Evolutionary conservation across 2,113 vertebrate species (phyloP).

Genomic region (Dinomys branickii): DNA sequence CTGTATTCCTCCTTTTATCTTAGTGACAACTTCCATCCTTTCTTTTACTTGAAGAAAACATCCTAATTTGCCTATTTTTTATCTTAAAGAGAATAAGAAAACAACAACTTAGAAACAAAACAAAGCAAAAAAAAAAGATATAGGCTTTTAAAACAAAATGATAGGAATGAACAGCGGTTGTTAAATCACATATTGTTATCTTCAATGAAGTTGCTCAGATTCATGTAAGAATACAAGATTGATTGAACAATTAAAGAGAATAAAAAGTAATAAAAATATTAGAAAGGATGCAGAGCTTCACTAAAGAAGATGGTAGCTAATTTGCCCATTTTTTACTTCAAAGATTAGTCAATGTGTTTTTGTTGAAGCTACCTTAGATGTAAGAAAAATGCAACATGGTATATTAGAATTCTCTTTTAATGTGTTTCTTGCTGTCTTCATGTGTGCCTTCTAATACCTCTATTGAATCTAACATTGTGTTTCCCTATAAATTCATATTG

Average conservation of each 20-base stretch:
- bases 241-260: too few relatives aligned
- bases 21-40: not conserved
- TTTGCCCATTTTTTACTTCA: conserved; percentile 16
- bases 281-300: too few relatives aligned
- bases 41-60: not conserved
- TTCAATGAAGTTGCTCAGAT: too few relatives aligned
- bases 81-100: too few relatives aligned
- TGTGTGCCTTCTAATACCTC: not conserved
- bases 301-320: not conserved
- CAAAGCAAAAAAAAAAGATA: too few relatives aligned
- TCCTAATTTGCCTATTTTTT: not conserved
- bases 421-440: not conserved
- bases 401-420: not conserved
- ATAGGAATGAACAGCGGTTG: too few relatives aligned
- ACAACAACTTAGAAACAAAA: too few relatives aligned
- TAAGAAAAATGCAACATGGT: not conserved
- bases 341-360: not conserved
- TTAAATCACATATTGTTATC: too few relatives aligned
- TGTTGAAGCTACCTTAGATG: not conserved
- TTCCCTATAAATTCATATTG: not conserved
- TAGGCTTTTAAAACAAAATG: too few relatives aligned
- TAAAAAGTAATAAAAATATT: too few relatives aligned
- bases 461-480: not conserved
- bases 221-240: too few relatives aligned
- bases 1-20: conserved; percentile 24